These are phyloP conservation scores for Antigone vipio DNA, from an alignment of 2,113 vertebrate species.

Conservation along the genomic window DNA sequence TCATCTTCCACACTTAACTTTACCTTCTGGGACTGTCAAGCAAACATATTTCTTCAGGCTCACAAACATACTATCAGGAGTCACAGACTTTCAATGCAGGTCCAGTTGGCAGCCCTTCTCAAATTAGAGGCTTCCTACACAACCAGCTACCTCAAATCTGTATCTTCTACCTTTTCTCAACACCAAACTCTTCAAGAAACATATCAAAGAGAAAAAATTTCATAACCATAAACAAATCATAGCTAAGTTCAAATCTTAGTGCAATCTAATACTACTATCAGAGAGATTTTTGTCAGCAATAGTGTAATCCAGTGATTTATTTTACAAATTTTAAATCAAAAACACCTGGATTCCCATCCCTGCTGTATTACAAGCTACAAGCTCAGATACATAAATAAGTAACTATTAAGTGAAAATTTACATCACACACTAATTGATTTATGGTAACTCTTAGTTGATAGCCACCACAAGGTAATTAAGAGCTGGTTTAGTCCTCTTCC, in stretches of 20 bases:
- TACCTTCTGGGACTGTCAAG: background rate
- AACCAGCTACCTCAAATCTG: background rate
- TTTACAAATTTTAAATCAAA: background rate
- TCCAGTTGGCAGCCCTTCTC: background rate
- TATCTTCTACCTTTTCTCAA: background rate
- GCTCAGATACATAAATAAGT: background rate
- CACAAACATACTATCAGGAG: background rate
- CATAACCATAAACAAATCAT: background rate
- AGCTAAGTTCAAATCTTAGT: background rate
- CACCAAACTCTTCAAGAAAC: background rate
- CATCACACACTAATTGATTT: background rate
- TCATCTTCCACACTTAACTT: background rate
- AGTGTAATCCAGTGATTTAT: background rate
- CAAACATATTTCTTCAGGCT: background rate
- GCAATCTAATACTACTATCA: background rate
- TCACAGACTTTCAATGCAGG: background rate
- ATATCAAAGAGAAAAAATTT: background rate
- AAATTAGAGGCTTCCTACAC: background rate
- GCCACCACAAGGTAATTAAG: background rate
- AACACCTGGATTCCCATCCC: background rate
- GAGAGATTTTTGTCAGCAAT: background rate
- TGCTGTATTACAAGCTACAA: background rate
- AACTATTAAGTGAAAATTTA: background rate
- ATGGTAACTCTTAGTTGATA: background rate
- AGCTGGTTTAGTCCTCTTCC: background rate